Conservation (phyloP, 2,113 vertebrate species). For the Cichladusa arquata region DNA sequence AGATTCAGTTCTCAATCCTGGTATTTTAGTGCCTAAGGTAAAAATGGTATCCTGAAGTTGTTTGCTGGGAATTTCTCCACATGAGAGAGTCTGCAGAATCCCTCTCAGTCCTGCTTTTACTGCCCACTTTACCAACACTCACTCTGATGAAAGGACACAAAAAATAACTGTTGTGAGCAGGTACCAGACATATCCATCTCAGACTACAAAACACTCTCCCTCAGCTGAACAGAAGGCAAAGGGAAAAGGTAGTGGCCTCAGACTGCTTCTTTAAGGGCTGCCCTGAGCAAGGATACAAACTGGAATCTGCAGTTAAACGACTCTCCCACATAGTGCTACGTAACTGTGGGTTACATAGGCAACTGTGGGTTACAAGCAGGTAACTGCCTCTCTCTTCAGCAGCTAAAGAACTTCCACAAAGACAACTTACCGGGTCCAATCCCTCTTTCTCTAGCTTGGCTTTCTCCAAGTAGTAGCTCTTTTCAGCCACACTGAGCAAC, state of each 20-base stretch:
- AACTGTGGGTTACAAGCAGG: background rate
- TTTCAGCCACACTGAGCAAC: conserved; percentile 92
- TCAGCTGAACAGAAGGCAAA: background rate
- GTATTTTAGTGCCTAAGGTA: background rate
- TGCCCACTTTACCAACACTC: background rate
- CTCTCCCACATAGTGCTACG: background rate
- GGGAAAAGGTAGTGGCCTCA: background rate
- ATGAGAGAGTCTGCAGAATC: background rate
- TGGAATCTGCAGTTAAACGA: background rate
- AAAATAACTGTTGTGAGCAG: accelerated
- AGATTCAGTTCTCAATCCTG: background rate
- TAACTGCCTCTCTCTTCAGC: background rate
- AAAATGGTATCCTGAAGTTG: background rate
- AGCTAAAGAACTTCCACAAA: background rate
- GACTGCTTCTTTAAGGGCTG: background rate
- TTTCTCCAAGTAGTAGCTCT: conserved; percentile 92
- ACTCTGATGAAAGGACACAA: background rate
- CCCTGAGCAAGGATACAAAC: background rate
- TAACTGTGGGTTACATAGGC: no score
- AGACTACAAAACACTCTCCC: background rate
- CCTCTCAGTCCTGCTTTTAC: background rate
- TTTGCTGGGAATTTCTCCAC: background rate
- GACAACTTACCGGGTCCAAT: conserved; percentile 81
- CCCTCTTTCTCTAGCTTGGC: conserved; percentile 93
- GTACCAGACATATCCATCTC: background rate